A percentile compares a stretch with the other conserved stretches of the same genome.
phyloP scores from a whole-genome alignment of 2,113 vertebrate genomes.

The Lophura nycthemera region DNA sequence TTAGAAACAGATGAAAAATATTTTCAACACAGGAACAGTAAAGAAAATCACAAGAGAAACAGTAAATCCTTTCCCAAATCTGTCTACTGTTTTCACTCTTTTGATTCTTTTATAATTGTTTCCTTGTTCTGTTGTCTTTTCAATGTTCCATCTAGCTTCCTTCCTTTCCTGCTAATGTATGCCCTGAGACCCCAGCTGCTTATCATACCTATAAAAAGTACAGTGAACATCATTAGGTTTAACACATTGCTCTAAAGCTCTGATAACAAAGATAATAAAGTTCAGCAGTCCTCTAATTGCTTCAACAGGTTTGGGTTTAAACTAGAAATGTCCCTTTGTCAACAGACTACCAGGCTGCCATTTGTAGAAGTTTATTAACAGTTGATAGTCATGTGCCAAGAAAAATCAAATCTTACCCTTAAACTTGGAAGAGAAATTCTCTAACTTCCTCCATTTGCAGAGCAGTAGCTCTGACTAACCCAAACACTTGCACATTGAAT shows the following conservation, averaged over 20 bases:
- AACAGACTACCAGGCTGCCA: background rate
- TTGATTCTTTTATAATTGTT: background rate
- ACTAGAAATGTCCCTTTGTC: fast-evolving
- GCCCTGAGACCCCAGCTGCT: conserved; percentile 15
- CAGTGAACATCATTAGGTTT: background rate
- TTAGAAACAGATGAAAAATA: background rate
- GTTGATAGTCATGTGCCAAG: background rate
- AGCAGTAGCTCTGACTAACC: background rate
- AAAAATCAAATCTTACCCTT: background rate
- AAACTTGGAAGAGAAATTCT: background rate
- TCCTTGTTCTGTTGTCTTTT: conserved; percentile 6
- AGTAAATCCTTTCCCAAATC: background rate
- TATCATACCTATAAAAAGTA: background rate
- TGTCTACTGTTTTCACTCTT: background rate
- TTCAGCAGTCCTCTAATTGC: background rate
- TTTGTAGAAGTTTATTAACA: background rate
- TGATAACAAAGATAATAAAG: background rate
- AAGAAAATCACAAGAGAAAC: background rate
- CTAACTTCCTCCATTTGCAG: background rate
- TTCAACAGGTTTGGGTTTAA: background rate
- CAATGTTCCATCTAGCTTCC: conserved; percentile 7
- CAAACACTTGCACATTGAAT: background rate
- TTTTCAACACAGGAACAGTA: background rate
- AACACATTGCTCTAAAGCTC: background rate
- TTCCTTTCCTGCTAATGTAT: conserved; percentile 7